phyloP scores from a whole-genome alignment of 2,113 vertebrate species.

The Pitta sordida region DNA sequence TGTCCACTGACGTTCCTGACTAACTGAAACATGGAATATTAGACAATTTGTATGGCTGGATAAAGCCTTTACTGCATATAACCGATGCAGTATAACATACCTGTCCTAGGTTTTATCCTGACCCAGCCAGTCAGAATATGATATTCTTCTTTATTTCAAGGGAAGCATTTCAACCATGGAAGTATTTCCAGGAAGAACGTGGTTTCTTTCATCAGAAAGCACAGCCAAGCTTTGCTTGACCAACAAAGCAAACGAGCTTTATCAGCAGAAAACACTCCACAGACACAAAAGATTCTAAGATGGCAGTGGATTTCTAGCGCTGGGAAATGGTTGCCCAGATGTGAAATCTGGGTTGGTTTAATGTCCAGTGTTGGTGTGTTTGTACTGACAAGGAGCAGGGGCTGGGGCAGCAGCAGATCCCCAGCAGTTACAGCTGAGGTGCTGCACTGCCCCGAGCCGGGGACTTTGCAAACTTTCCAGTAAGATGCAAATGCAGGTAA shows the following conservation, averaged over 20 bases:
- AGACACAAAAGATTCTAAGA: not conserved
- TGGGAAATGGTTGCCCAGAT: not conserved
- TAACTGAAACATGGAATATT: fast-evolving
- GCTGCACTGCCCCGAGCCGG: not conserved
- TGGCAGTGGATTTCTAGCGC: not conserved
- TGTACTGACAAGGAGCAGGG: not conserved
- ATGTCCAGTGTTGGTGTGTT: not conserved
- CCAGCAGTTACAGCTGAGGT: not conserved
- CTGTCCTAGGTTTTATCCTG: not conserved
- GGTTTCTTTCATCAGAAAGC: not conserved
- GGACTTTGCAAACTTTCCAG: not conserved
- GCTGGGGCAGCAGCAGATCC: too few species aligned
- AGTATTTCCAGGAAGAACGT: not conserved
- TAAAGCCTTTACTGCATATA: not conserved
- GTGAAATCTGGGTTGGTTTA: not conserved
- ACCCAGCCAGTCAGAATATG: not conserved
- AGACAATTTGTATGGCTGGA: not conserved
- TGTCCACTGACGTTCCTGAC: not conserved
- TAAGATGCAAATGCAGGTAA: not conserved
- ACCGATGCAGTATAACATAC: not conserved
- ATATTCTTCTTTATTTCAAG: not conserved
- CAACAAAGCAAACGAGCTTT: not conserved
- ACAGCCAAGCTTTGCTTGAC: not conserved
- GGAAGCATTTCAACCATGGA: not conserved
- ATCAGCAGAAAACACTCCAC: not conserved